A percentile compares a stretch with the other conserved stretches of the same genome.
Evolutionary conservation across 2,888 invertebrate species (phyloP).

Genomic region (Latheticus oryzae): DNA sequence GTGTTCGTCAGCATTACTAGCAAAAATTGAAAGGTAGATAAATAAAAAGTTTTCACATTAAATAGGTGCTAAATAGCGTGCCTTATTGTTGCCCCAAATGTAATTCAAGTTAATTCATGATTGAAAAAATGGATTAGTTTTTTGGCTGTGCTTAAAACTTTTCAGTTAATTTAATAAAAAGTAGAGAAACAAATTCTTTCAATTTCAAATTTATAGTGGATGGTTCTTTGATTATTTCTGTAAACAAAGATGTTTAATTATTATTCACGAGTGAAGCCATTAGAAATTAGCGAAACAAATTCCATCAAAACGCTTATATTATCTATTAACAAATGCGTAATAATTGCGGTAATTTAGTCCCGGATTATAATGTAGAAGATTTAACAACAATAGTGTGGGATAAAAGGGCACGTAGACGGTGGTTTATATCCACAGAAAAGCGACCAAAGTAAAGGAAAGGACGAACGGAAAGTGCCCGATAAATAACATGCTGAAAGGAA

Average conservation of each 20-base stretch:
- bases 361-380: conserved; percentile 38
- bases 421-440: conserved; percentile 36
- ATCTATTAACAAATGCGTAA: conserved; percentile 39
- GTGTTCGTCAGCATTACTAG: no score
- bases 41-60: no score
- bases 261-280: conserved; percentile 10
- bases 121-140: no score
- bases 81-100: no score
- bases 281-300: conserved; percentile 32
- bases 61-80: no score
- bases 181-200: no score
- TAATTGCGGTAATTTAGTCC: conserved; percentile 37
- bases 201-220: no score
- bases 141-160: no score
- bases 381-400: conserved; percentile 38
- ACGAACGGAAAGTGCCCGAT: conserved; percentile 62
- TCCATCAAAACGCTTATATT: conserved; percentile 21
- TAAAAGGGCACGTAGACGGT: conserved; percentile 39
- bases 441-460: conserved; percentile 46
- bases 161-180: no score
- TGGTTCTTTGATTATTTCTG: no score
- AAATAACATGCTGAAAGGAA: conserved; percentile 63
- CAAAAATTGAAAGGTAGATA: no score
- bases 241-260: conserved; percentile 11
- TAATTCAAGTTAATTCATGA: no score